phyloP scores from a whole-genome alignment of 2,797 vertebrate species.

The Varecia variegata region DNA sequence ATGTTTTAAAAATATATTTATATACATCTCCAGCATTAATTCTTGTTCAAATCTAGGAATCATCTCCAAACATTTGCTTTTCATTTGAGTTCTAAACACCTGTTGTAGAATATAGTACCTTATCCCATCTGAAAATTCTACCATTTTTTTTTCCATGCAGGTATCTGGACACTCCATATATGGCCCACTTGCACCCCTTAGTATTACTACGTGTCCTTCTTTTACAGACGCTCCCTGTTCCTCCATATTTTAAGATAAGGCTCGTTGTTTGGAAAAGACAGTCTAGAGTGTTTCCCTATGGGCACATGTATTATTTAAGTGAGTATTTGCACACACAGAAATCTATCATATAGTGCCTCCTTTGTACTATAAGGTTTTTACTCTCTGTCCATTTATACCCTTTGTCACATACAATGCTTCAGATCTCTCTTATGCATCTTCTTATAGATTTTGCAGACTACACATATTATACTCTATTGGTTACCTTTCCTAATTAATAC shows the following conservation, averaged over 20 bases:
- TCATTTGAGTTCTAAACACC: neutral
- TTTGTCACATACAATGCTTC: neutral
- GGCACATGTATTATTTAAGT: neutral
- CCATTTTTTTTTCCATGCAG: neutral
- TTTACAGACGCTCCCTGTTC: neutral
- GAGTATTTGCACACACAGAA: neutral
- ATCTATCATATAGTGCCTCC: neutral
- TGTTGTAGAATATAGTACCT: neutral
- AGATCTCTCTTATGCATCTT: neutral
- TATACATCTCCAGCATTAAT: neutral
- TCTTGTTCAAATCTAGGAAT: neutral
- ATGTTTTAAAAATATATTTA: neutral
- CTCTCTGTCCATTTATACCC: neutral
- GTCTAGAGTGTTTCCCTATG: neutral
- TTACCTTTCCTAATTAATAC: conserved; percentile 17
- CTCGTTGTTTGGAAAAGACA: conserved; percentile 3
- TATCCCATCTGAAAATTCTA: neutral
- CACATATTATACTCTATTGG: neutral
- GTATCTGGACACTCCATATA: neutral
- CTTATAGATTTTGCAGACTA: neutral
- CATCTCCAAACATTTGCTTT: neutral
- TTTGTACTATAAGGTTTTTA: neutral
- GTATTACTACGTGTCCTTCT: neutral
- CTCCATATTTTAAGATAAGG: conserved; percentile 12
- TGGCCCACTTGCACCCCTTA: neutral